phyloP scores from a whole-genome alignment of 2,113 vertebrate species.

The Microcebus jonahi region DNA sequence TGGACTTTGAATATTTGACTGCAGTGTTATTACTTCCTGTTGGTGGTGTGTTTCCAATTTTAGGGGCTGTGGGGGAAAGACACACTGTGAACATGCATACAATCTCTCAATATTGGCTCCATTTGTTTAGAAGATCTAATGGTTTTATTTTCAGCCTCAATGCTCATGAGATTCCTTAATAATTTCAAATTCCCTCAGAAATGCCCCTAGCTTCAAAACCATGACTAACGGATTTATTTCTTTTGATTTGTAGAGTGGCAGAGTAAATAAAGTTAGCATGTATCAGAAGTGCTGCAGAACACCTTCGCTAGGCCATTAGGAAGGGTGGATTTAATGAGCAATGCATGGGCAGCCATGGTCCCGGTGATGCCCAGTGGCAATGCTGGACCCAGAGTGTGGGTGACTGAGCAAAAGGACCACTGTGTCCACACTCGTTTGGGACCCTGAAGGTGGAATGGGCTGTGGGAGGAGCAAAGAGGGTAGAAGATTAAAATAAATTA shows the following conservation, averaged over 20 bases:
- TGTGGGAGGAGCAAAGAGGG: not conserved
- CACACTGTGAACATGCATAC: slow-evolving; percentile 38
- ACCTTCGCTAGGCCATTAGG: slow-evolving; percentile 62
- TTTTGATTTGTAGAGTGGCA: slow-evolving; percentile 85
- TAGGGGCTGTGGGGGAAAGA: slow-evolving; percentile 66
- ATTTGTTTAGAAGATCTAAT: slow-evolving; percentile 83
- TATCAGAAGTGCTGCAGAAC: slow-evolving; percentile 46
- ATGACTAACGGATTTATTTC: slow-evolving; percentile 79
- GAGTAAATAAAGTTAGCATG: slow-evolving; percentile 77
- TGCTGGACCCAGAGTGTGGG: slow-evolving; percentile 53
- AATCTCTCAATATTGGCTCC: slow-evolving; percentile 68
- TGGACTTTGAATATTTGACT: slow-evolving; percentile 81
- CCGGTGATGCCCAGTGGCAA: not conserved
- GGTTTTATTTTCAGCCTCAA: slow-evolving; percentile 83
- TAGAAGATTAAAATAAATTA: not conserved
- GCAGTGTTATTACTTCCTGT: slow-evolving; percentile 82
- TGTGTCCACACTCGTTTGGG: not conserved
- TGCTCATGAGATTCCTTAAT: slow-evolving; percentile 77
- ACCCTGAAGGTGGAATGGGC: not conserved
- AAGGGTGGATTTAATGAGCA: slow-evolving; percentile 71
- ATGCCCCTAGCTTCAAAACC: slow-evolving; percentile 50
- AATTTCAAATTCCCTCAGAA: slow-evolving; percentile 83
- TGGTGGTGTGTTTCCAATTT: slow-evolving; percentile 83
- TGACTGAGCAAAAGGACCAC: not conserved
- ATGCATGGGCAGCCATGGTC: slow-evolving; percentile 18